These are phyloP conservation scores for Umimayanthus chanpuru DNA, from an alignment of 92 coral and sea anemone species.

Conservation along the genomic window DNA sequence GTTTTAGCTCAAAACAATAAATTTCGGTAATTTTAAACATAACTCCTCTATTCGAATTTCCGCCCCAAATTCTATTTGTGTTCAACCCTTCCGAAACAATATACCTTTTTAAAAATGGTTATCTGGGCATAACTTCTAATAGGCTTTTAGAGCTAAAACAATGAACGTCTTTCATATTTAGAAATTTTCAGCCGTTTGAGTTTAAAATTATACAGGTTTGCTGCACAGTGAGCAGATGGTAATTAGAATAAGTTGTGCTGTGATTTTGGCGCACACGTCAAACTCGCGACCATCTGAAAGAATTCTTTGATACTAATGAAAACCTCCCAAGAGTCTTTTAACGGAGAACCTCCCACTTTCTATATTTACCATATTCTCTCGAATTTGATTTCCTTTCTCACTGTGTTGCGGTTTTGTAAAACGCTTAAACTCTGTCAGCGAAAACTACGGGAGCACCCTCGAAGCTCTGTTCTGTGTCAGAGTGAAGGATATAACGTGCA, in stretches of 20 bases:
- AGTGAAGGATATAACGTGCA: background rate
- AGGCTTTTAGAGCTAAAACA: background rate
- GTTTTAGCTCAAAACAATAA: background rate
- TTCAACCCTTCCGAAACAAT: conserved; percentile 14
- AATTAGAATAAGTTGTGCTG: background rate
- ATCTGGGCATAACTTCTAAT: background rate
- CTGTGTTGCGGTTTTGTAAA: conserved; percentile 40
- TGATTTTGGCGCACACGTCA: conserved; percentile 16
- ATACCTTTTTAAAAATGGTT: too few relatives aligned
- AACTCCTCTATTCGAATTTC: conserved; percentile 15
- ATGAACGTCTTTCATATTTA: background rate
- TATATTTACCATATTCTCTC: conserved; percentile 7
- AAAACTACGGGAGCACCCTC: background rate
- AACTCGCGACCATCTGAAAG: conserved; percentile 11
- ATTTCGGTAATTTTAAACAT: conserved; percentile 28
- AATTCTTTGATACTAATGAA: conserved; percentile 15
- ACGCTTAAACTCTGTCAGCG: conserved; percentile 48
- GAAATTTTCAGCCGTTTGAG: conserved; percentile 3
- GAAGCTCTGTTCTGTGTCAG: conserved; percentile 22
- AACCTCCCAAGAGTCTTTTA: conserved; percentile 8
- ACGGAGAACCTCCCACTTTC: conserved; percentile 30
- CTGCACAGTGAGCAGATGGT: conserved; percentile 30
- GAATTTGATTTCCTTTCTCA: conserved; percentile 43
- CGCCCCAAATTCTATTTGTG: background rate
- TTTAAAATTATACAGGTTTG: background rate